Percentiles rank a stretch among this genome's conserved stretches.
phyloP scores from a whole-genome alignment of 2,797 vertebrate genomes.

The Peromyscus nudipes region DNA sequence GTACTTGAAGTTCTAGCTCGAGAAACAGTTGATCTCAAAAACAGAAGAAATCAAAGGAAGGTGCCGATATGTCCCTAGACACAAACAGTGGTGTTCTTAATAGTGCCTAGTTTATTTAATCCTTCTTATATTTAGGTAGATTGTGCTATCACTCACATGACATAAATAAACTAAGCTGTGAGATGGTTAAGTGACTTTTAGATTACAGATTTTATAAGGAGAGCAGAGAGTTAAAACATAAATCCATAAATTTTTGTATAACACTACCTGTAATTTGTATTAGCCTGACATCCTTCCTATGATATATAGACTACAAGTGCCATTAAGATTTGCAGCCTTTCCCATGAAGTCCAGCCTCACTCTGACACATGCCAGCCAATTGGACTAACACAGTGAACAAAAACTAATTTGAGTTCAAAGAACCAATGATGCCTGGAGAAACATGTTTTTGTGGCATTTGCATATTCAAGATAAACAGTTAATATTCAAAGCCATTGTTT shows the following conservation, averaged over 20 bases:
- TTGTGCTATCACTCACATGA: background rate
- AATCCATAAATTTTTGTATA: background rate
- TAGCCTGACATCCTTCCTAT: conserved; percentile 3
- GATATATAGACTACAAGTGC: background rate
- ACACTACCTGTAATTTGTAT: background rate
- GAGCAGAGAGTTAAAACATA: conserved; percentile 43
- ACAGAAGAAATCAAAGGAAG: background rate
- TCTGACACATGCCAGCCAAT: conserved; percentile 57
- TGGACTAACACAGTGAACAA: conserved; percentile 27
- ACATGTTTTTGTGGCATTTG: conserved; percentile 27
- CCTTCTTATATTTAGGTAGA: background rate
- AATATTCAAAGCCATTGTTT: conserved; percentile 54
- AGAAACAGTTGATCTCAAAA: background rate
- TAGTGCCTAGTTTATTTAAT: background rate
- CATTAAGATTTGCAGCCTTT: conserved; percentile 65
- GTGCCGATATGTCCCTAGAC: background rate
- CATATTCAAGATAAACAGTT: conserved; percentile 27
- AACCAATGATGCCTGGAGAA: background rate
- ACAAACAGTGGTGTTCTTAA: background rate
- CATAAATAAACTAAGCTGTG: background rate
- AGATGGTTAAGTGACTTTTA: conserved; percentile 11
- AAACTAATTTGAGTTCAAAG: conserved; percentile 60
- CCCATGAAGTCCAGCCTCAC: conserved; percentile 20
- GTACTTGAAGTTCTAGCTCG: too few relatives aligned
- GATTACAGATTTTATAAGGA: conserved; percentile 41